Evolutionary conservation across 2,888 invertebrate genomes (phyloP), one percentile per base, ranked within the genome.

Genomic region (Serripes groenlandicus): DNA sequence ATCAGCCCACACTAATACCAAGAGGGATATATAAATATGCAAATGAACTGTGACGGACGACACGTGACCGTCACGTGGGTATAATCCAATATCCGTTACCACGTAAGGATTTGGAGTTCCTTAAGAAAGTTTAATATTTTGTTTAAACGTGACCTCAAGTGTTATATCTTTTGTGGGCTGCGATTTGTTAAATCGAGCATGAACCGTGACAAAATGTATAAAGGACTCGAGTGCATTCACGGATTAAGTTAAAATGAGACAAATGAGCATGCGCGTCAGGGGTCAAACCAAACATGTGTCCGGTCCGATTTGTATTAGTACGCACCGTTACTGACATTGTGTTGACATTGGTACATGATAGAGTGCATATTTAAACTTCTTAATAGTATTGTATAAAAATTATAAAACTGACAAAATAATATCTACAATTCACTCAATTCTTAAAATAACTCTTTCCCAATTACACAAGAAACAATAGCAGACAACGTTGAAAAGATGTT

Each of bases 51-150:
- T 49, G 58, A 54, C 70, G 76, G 30, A 23, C 15, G 75, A 58
- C 80, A 78, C 75, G 85, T 80, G 85, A 54, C 64, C n/a, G 64
- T 52, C 85, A 81, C 85, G 85, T 83, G 85, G 58, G 49, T 30
- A 56, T 86, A 82, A 86, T 86, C 82, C 78, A 80, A 86, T 83
- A 80, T 86, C 82, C 85, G 82, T 73, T 78, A 75, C 66, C n/a
- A 75, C 69, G 64, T 78, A 72, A 72, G 69, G 70, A 64, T 68
- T 32, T 35, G 58, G 42, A 54, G 83, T 75, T 71, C 74, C 68
- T 74, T 56, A 75, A 83, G 81, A 81, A 78, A 72, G 68, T 72
- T 72, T 68, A 81, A 78, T 73, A 77, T 84, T 84, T 82, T 84
- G 84, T 84, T 80, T 78, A 80, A 77, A 71, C 68, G 70, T 66